These are phyloP conservation scores for Phodopus roborovskii DNA, from an alignment of 2,113 vertebrate species.

Conservation along the genomic window DNA sequence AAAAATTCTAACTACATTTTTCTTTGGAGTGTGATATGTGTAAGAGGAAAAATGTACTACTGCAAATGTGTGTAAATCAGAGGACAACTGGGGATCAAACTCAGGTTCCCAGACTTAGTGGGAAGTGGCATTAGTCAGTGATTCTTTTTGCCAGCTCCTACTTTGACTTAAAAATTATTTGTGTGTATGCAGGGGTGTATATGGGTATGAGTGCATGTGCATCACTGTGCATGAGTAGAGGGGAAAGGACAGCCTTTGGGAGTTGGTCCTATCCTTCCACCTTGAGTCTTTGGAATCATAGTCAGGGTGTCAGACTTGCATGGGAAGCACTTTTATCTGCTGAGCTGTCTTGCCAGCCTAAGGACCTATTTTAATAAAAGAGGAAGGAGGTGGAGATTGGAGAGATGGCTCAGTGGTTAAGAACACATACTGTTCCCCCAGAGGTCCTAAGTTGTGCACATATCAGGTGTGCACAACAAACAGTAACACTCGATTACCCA, in stretches of 20 bases:
- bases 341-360: background rate
- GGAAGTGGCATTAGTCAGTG: background rate
- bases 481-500: background rate
- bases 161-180: background rate
- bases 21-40: background rate
- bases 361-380: constrained; percentile 4
- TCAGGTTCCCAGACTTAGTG: background rate
- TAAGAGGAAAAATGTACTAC: background rate
- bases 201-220: background rate
- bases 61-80: background rate
- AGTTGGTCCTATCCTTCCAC: background rate
- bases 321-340: background rate
- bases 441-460: background rate
- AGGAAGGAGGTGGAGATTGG: background rate
- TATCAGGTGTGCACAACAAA: background rate
- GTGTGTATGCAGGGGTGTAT: background rate
- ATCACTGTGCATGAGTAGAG: background rate
- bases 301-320: background rate
- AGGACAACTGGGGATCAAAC: background rate
- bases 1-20: background rate
- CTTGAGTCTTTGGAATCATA: background rate
- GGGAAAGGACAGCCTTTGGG: background rate
- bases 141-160: background rate
- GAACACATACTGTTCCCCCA: too few relatives aligned
- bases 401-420: background rate